phyloP scores from a whole-genome alignment of 2,113 vertebrate species.

The Plecturocebus donacophilus region DNA sequence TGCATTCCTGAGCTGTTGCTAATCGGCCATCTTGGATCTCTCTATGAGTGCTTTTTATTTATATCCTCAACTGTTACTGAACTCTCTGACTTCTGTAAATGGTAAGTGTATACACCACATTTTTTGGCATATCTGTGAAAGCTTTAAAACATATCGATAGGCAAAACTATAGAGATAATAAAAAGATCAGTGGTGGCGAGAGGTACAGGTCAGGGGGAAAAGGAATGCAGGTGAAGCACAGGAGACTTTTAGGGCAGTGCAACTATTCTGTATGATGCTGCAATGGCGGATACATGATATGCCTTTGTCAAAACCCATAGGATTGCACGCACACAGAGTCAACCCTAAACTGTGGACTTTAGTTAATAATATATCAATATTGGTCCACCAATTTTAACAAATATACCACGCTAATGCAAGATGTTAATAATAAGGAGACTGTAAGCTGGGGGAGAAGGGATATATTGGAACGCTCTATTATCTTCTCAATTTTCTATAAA shows the following conservation, averaged over 20 bases:
- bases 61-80: conserved; percentile 6
- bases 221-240: background rate
- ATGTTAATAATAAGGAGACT: background rate
- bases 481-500: background rate
- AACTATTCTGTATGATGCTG: background rate
- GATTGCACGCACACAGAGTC: background rate
- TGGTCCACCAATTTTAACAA: background rate
- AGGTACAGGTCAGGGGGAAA: background rate
- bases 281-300: background rate
- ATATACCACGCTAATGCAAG: background rate
- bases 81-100: conserved; percentile 15
- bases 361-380: background rate
- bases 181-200: background rate
- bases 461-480: background rate
- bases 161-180: background rate
- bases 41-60: background rate
- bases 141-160: background rate
- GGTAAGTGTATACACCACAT: background rate
- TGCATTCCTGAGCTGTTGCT: no score
- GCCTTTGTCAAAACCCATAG: background rate
- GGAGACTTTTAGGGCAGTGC: background rate
- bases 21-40: no score
- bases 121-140: background rate
- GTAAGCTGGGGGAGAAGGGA: fast-evolving
- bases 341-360: background rate